Percentiles rank a stretch among this genome's conserved stretches.
Evolutionary conservation across 2,888 invertebrate genomes (phyloP).

Genomic region (Metacarcinus magister): DNA sequence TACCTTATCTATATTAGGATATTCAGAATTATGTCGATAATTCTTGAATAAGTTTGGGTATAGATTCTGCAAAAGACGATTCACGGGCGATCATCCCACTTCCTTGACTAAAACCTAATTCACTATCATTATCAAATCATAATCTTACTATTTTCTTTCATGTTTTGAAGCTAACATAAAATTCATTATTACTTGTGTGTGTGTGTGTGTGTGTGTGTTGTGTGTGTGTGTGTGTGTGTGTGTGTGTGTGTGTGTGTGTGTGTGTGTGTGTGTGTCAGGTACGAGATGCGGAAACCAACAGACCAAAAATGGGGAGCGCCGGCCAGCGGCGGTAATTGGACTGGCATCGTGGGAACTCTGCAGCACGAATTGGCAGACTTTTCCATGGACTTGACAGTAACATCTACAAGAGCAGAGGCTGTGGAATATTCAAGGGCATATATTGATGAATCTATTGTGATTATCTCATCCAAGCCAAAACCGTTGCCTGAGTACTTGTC

Average conservation of each 20-base stretch:
- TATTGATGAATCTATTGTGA: constrained; percentile 56
- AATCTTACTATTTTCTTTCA: no score
- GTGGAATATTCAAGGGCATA: constrained; percentile 64
- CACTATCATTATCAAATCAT: no score
- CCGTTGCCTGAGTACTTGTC: constrained; percentile 64
- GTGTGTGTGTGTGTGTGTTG: no score
- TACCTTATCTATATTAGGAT: no score
- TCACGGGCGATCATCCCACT: no score
- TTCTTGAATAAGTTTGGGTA: no score
- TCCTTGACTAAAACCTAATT: no score
- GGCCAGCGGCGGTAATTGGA: constrained; percentile 70
- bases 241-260: no score
- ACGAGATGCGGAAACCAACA: constrained; percentile 44
- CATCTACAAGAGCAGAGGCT: background rate
- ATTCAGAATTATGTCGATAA: no score
- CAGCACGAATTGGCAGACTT: constrained; percentile 72
- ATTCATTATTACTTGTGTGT: background rate
- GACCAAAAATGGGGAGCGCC: constrained; percentile 63
- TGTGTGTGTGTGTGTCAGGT: constrained; percentile 59
- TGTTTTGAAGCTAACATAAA: no score
- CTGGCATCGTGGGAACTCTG: constrained; percentile 70
- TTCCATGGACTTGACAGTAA: constrained; percentile 57
- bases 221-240: no score
- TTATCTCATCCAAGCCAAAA: constrained; percentile 52
- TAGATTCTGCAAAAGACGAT: no score